Base-by-base conservation (phyloP, 2,797 vertebrate genomes). In the Gouania willdenowi region DNA sequence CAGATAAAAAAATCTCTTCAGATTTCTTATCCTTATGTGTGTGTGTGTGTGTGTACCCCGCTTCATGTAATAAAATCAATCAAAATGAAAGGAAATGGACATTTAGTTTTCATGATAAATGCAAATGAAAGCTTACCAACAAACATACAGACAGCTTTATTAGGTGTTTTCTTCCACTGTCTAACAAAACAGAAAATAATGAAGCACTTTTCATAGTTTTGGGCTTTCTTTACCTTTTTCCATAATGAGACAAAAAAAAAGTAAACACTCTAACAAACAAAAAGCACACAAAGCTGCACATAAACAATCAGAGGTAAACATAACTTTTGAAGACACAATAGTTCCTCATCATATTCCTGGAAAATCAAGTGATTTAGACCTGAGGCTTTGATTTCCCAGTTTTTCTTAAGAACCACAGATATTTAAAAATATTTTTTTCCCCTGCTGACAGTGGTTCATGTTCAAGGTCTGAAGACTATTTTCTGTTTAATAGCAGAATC, bases 181-280 rank as follows among this genome's bases (percentile, higher is more conserved):
- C 31, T 50, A 22, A 64, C 7, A 61, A 22, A 75, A 37, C 14
- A 10, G 47, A 64, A 50, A 21, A 47, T 17, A 37, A 63, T 57
- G 60, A 64, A 75, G 44, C 22, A 48, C 42, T 60, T 66, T 62
- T 50, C 22, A 22, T 61, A 32, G 46, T 48, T 51, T 41, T 39
- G 51, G 57, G 45, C 44, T 53, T 48, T 66, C 48, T 72, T 77
- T 63, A 61, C 9, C 1, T 38, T 35, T 33, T 8, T 22, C 54
- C 13, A 1, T n/a, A n/a, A n/a, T n/a, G n/a, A n/a, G n/a, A n/a
- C n/a, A n/a, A n/a, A n/a, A n/a, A n/a, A n/a, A n/a, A 33, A 21
- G 41, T 46, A 58, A 16, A 56, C 51, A 55, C 5, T 23, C 26
- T 39, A 10, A 34, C 8, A 41, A 3, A 17, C 5, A 28, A 30